Evolutionary conservation across 2,888 invertebrate species (phyloP).

Genomic region (Cetonia aurata): DNA sequence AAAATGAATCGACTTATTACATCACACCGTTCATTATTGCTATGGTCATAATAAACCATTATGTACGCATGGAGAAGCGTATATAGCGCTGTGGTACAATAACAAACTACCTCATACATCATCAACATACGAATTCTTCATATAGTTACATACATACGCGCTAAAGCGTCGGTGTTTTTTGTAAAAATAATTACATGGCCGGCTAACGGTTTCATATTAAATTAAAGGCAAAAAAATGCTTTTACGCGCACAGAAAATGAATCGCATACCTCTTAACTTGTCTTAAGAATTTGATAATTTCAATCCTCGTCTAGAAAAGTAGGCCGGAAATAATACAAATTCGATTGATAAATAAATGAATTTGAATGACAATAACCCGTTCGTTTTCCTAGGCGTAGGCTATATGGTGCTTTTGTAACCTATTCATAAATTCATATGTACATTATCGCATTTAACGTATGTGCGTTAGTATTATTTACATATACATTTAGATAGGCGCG

Average conservation of each 20-base stretch:
- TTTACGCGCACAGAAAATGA: conserved; percentile 11
- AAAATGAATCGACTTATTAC: conserved; percentile 26
- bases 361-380: no score
- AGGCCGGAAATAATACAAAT: no score
- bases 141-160: background rate
- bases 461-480: background rate
- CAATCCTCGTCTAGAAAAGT: no score
- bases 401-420: no score
- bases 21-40: conserved; percentile 27
- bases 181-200: conserved; percentile 29
- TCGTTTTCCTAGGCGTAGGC: no score
- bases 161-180: conserved; percentile 7
- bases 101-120: background rate
- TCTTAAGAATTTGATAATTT: no score
- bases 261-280: background rate
- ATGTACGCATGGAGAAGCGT: conserved; percentile 11
- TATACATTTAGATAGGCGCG: background rate
- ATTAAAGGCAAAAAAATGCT: conserved; percentile 32
- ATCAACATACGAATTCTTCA: background rate
- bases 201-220: conserved; percentile 32
- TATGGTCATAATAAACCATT: conserved; percentile 37
- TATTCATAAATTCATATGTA: no score
- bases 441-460: no score
- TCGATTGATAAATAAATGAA: no score
- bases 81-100: conserved; percentile 8